Base-by-base conservation (phyloP, 2,797 vertebrate species). In the Xyrichtys novacula region DNA sequence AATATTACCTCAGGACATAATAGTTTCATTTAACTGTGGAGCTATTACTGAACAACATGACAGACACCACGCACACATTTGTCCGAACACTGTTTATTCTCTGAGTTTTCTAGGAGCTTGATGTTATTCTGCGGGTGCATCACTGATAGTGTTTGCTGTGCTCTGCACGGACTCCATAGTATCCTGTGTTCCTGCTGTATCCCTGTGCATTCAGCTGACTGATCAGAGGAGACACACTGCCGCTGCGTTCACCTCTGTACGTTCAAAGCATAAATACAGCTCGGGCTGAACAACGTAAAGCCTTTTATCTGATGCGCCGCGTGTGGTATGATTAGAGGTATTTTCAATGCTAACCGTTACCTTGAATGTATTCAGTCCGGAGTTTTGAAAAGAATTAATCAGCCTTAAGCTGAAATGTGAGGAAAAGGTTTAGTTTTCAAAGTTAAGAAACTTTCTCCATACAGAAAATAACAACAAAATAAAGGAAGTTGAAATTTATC, bases 191-290 rank as follows among this genome's bases (percentile, higher is more conserved):
- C 49, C 75, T 42, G 78, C 77, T 52, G 78, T 28, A 81, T 76
- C 59, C 29, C 43, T 40, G 70, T 60, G 68, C 81, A 74, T 85
- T 65, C 74, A 59, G 80, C 65, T 46, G 74, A 68, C 80, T 81
- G 89, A 87, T 88, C 83, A 80, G 72, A 88, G 59, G 28, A 72
- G 80, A 68, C 79, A 65, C 64, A 52, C 74, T 53, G 74, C 58
- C 71, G 11, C 59, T 15, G 58, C 59, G 65, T 15, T 56, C 74
- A 65, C 39, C n/a, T 31, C 60, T 20, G 36, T 52, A 75, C 74
- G 67, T 63, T 83, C 73, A 76, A 53, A 71, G 71, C 74, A 73
- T 29, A 58, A 62, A 71, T 65, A 66, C 81, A 42, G 70, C 74
- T 54, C 59, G 71, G 63, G 48, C n/a, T 55, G 66, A 71, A 47